Evolutionary conservation across 2,888 invertebrate genomes (phyloP), one percentile per base, ranked within the genome.

Genomic region (Agrochola circellaris): DNA sequence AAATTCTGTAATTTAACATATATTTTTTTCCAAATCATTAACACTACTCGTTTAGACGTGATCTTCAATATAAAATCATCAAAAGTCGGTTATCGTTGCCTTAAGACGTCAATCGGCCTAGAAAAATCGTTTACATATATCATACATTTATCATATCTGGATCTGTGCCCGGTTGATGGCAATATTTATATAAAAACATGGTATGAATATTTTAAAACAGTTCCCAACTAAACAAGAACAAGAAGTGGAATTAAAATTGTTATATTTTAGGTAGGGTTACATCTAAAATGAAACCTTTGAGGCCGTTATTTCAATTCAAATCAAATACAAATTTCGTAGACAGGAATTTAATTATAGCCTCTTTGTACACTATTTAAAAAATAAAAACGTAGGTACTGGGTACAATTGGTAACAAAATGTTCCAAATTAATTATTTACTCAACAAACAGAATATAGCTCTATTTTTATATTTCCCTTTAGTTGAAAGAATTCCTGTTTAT

Each of bases 361-460:
- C 23, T 65, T 56, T 56, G 26, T 45, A 4, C 2, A 54, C 45
- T 45, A 56, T 30, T 45, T 45, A 6, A 7, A 7, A 66, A 66
- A 66, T 26, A 45, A 45, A 73, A 26, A 20, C 9, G 54, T 42
- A 42, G 38, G 42, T 30, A 60, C 30, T 38, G 8, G 15, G 9
- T 45, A n/a, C n/a, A n/a, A n/a, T 11, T 34, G 2, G 4, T 15
- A 45, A 34, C 9, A 20, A 77, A 54, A 45, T 54, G 15, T 65
- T 56, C 30, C 2, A 56, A 77, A 61, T 54, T 15, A 54, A 77
- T 62, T 75, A 77, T 75, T 30, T n/a, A 34, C 42, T 34, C 30
- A 30, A 77, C 38, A 45, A 30, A 20, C 20, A 51, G 11, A 51
- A 69, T 54, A 8, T 23, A 23, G 23, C 17, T 58, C n/a, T 13